Conservation (phyloP, 2,797 vertebrate genomes). For the Limosa lapponica region DNA sequence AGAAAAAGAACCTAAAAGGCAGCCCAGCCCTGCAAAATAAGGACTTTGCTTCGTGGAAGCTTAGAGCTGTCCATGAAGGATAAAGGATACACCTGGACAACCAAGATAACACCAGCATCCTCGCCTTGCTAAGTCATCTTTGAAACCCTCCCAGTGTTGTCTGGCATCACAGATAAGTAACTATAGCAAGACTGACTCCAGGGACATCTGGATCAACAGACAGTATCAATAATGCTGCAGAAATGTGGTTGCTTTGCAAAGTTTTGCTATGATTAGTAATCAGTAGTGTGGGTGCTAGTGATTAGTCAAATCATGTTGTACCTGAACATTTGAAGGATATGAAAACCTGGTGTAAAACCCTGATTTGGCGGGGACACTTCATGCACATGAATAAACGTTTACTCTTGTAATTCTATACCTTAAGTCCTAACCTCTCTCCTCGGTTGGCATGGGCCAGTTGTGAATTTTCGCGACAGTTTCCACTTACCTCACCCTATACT, state of each 20-base stretch:
- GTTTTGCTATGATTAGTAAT: neutral
- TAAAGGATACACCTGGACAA: neutral
- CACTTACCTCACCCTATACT: neutral
- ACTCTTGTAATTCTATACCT: neutral
- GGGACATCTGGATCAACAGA: neutral
- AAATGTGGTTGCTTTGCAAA: neutral
- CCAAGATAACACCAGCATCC: neutral
- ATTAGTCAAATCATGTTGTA: neutral
- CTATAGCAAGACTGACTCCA: neutral
- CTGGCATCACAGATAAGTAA: neutral
- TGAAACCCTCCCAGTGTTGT: neutral
- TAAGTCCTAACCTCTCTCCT: neutral
- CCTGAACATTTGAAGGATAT: neutral
- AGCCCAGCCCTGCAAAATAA: neutral
- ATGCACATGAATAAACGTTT: neutral
- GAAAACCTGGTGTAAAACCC: neutral
- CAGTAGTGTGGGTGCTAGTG: neutral
- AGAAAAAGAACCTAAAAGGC: neutral
- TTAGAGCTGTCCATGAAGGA: neutral
- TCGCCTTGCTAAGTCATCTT: neutral
- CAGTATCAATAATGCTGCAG: neutral
- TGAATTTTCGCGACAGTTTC: neutral
- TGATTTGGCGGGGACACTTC: neutral
- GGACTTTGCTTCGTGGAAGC: neutral
- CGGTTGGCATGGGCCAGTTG: accelerated